Percentiles rank a stretch among this genome's conserved stretches.
These are phyloP conservation scores for Lutraria rhynchaena DNA, from an alignment of 1,140 invertebrate species.

Conservation along the genomic window DNA sequence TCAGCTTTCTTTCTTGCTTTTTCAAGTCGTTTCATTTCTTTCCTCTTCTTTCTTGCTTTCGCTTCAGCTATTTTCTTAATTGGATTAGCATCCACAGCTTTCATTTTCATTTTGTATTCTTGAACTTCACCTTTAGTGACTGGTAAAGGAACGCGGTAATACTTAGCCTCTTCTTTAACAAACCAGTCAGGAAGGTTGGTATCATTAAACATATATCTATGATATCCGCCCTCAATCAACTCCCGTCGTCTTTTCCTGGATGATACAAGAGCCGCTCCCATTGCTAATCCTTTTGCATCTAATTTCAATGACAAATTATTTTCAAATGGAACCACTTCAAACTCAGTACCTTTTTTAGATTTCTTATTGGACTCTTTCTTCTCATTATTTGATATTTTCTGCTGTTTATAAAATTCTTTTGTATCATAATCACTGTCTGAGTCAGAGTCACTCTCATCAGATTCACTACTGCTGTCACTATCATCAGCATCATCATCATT, in stretches of 20 bases:
- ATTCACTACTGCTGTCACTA: slow-evolving; percentile 56
- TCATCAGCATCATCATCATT: slow-evolving; percentile 64
- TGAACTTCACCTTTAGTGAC: slow-evolving; percentile 88
- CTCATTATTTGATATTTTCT: slow-evolving; percentile 48
- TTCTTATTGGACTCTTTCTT: slow-evolving; percentile 38
- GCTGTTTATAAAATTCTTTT: slow-evolving; percentile 62
- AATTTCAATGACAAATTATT: slow-evolving; percentile 84
- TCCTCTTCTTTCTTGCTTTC: slow-evolving; percentile 97
- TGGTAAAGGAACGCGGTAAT: slow-evolving; percentile 90
- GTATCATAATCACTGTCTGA: slow-evolving; percentile 73
- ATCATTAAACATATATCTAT: slow-evolving; percentile 83
- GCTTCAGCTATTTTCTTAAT: slow-evolving; percentile 99
- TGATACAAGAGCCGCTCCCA: slow-evolving; percentile 79
- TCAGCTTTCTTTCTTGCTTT: slow-evolving; percentile 98
- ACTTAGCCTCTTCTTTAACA: slow-evolving; percentile 94
- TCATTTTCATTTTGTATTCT: slow-evolving; percentile 85
- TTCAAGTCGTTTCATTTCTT: slow-evolving; percentile 92
- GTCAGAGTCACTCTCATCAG: slow-evolving; percentile 68
- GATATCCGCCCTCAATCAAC: slow-evolving; percentile 79
- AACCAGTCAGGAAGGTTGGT: slow-evolving; percentile 98
- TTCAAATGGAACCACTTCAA: slow-evolving; percentile 85
- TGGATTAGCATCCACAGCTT: slow-evolving; percentile 95
- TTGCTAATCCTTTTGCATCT: slow-evolving; percentile 89
- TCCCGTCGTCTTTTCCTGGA: slow-evolving; percentile 80
- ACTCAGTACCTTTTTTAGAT: slow-evolving; percentile 82